Percentiles rank a stretch among this genome's conserved stretches.
These are phyloP conservation scores for Ernsta delagoae DNA, from an alignment of 2,888 invertebrate genomes.

Conservation along the genomic window DNA sequence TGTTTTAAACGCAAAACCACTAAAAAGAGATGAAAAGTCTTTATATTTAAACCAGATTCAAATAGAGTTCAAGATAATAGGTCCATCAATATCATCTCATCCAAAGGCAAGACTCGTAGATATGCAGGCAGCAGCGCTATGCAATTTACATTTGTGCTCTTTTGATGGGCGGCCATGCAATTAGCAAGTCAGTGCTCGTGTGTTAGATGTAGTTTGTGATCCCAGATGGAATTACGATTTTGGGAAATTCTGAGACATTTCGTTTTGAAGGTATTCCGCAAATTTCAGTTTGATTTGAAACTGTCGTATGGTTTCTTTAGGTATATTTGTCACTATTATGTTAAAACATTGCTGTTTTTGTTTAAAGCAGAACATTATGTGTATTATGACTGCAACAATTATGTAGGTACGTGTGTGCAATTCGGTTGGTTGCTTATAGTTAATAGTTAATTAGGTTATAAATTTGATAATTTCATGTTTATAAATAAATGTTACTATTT, in stretches of 20 bases:
- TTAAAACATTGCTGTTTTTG: too few species aligned
- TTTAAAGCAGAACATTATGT: too few species aligned
- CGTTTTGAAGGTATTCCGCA: neutral
- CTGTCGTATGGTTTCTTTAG: neutral
- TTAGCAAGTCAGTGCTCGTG: constrained; percentile 3
- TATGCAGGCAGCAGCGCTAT: neutral
- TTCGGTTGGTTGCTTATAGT: too few species aligned
- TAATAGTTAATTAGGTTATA: too few species aligned
- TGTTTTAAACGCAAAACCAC: too few species aligned
- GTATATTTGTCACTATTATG: too few species aligned
- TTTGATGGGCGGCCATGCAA: neutral
- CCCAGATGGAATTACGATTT: neutral
- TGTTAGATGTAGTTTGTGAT: neutral
- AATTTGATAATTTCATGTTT: too few species aligned
- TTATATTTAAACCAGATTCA: neutral
- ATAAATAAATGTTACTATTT: too few species aligned
- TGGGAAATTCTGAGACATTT: neutral
- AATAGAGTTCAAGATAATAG: neutral
- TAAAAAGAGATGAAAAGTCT: too few species aligned
- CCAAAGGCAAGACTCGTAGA: neutral
- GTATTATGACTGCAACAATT: too few species aligned
- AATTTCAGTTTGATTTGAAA: neutral
- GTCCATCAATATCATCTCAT: neutral
- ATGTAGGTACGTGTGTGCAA: too few species aligned
- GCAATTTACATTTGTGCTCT: constrained; percentile 3